phyloP scores from a whole-genome alignment of 2,888 invertebrate genomes.

The Argyresthia goedartella region DNA sequence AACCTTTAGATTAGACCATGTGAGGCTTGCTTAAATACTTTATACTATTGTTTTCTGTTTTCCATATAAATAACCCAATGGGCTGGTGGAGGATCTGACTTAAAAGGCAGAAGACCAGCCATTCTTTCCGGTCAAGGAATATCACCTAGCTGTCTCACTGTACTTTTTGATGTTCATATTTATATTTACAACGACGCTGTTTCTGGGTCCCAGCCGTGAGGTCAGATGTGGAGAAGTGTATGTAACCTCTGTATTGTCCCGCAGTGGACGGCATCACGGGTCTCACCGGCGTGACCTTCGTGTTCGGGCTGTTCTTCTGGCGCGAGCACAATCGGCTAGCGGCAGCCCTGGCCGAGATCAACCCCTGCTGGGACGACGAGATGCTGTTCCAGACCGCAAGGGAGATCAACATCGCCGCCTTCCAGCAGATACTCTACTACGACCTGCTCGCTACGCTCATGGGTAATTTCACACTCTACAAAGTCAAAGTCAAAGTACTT shows the following conservation, averaged over 20 bases:
- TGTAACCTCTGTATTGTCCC: background rate
- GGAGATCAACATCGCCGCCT: slow-evolving; percentile 32
- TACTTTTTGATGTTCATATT: too few species aligned
- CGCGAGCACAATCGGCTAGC: slow-evolving; percentile 34
- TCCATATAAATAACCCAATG: background rate
- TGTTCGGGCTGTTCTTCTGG: slow-evolving; percentile 28
- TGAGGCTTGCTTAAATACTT: background rate
- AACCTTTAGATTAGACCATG: background rate
- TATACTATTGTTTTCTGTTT: background rate
- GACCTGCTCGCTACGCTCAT: slow-evolving; percentile 28
- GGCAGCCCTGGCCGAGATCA: slow-evolving; percentile 19
- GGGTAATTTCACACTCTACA: slow-evolving; percentile 18
- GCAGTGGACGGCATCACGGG: slow-evolving; percentile 1
- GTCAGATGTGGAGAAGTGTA: too few species aligned
- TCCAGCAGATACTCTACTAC: slow-evolving; percentile 27
- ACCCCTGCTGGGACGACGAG: slow-evolving; percentile 36
- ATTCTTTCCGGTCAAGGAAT: too few species aligned
- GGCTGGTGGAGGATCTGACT: too few species aligned
- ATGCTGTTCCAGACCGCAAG: slow-evolving; percentile 28
- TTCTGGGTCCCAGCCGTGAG: too few species aligned
- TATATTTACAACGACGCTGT: too few species aligned
- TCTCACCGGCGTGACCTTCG: slow-evolving; percentile 15
- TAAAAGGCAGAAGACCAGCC: too few species aligned
- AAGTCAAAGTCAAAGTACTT: too few species aligned
- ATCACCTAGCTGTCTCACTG: too few species aligned